These are phyloP conservation scores for Agrochola lychnidis DNA, from an alignment of 2,888 invertebrate species.

Conservation along the genomic window DNA sequence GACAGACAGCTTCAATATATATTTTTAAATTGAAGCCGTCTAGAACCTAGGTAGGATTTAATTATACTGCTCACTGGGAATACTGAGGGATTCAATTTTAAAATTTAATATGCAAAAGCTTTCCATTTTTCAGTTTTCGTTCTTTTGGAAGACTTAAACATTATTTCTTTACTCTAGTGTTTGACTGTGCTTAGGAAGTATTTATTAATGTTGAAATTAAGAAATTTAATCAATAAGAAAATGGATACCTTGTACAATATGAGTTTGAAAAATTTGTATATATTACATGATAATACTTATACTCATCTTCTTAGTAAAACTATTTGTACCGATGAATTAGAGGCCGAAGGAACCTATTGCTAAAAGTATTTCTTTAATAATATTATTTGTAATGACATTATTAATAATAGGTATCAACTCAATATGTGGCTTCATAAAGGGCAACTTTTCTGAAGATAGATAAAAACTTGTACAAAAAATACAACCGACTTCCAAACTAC, in stretches of 20 bases:
- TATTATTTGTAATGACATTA: no score
- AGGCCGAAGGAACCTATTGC: neutral
- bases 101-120: slow-evolving; percentile 62
- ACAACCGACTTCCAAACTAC: no score
- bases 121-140: slow-evolving; percentile 52
- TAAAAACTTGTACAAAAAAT: no score
- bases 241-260: no score
- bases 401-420: neutral
- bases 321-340: neutral
- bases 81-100: slow-evolving; percentile 53
- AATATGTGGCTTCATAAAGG: neutral
- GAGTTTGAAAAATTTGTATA: neutral
- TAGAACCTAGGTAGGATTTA: slow-evolving; percentile 46
- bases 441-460: neutral
- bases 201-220: neutral
- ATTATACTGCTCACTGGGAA: slow-evolving; percentile 57
- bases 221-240: no score
- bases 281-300: no score
- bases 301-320: no score
- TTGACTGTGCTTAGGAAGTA: neutral
- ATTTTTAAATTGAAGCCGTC: slow-evolving; percentile 40
- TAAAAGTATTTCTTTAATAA: neutral
- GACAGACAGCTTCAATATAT: slow-evolving; percentile 9
- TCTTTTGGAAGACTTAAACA: slow-evolving; percentile 46
- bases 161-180: slow-evolving; percentile 19